A percentile compares a stretch with the other conserved stretches of the same genome.
Conservation (phyloP, 2,113 vertebrate species). For the Colistium nudipinnis region DNA sequence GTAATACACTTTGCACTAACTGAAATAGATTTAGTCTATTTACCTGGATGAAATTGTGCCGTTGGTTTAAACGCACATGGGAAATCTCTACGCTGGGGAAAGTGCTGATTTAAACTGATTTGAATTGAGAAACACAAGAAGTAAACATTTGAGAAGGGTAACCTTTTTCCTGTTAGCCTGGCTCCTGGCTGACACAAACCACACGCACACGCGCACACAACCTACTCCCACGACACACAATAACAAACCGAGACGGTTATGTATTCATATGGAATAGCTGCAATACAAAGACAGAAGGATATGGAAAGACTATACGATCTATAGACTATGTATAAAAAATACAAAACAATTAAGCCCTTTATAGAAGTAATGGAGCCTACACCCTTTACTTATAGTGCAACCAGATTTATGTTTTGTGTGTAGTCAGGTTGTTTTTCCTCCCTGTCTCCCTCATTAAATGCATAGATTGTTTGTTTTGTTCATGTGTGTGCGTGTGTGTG, state of each 20-base stretch:
- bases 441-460: too few relatives aligned
- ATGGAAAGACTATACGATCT: not conserved
- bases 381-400: too few relatives aligned
- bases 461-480: too few relatives aligned
- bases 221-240: not conserved
- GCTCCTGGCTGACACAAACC: not conserved
- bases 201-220: not conserved
- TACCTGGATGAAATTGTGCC: not conserved
- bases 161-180: slow-evolving; percentile 5
- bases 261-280: not conserved
- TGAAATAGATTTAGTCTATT: not conserved
- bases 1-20: not conserved
- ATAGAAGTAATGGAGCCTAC: too few relatives aligned
- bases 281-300: not conserved
- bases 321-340: too few relatives aligned
- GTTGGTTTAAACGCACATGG: not conserved
- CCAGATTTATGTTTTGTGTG: not conserved
- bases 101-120: not conserved
- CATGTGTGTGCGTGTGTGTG: not conserved
- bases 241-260: not conserved
- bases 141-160: not conserved
- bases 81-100: not conserved
- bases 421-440: too few relatives aligned
- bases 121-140: not conserved
- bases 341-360: too few relatives aligned